Base-by-base conservation (phyloP, 1,140 invertebrate species). In the Drosophila pseudoananassae region DNA sequence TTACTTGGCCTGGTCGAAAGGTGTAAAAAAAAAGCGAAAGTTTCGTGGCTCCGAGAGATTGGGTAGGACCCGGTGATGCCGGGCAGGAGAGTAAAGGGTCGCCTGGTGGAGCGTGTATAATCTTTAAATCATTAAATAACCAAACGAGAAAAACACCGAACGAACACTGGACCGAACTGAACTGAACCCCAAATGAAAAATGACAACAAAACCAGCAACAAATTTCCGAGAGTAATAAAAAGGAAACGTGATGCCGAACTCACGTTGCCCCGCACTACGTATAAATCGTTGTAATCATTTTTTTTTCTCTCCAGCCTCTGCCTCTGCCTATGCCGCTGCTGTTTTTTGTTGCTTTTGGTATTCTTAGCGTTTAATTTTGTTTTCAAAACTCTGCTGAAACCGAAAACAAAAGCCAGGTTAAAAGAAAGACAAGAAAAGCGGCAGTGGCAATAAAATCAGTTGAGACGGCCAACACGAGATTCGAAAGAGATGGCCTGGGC, bases 121-220 rank as follows among this genome's bases (percentile, higher is more conserved):
- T 82, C 82, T 87, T 82, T 71, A 87, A 87, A 87, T 87, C 82
- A 82, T 87, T 87, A 87, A 87, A 87, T 88, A 87, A 87, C 82
- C 80, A 70, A 61, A 80, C 50, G 65, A 55, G 61, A 54, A 47
- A 74, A 74, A 17, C 17, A 15, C 17, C 6, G 4, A 27, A 27
- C 25, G 25, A 27, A 27, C 25, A 27, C 25, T 7, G 25, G 25
- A 27, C 25, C 6, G 20, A 20, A 20, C 20, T 27, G 43, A 9
- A 46, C 52, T 46, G 59, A 46, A 38, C 49, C 55, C 57, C 20
- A 65, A 80, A 84, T 71, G 65, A 83, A 83, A 75, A 82, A 81
- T 61, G 50, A 72, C 64, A 83, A 76, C 69, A 52, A 69, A 29
- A 47, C 74, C 74, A 75, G 64, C 52, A 75, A 65, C 68, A 71